phyloP scores from a whole-genome alignment of 2,888 invertebrate genomes.

The Nomada goodeniana region DNA sequence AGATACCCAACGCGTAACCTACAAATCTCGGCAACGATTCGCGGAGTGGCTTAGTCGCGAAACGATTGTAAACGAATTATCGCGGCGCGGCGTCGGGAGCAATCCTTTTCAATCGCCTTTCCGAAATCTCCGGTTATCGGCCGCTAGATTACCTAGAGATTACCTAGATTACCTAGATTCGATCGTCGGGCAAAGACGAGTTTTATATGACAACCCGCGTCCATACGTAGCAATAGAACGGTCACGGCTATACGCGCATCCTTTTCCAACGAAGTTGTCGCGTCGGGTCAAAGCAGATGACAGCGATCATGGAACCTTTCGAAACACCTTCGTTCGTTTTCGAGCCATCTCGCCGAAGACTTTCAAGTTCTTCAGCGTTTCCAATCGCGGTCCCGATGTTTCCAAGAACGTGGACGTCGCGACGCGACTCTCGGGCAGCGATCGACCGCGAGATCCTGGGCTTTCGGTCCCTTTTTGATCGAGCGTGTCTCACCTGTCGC shows the following conservation, averaged over 20 bases:
- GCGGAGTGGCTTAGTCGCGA: background rate
- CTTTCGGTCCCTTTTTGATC: constrained; percentile 26
- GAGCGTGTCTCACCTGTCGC: constrained; percentile 72
- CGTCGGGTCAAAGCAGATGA: background rate
- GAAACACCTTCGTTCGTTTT: too few species aligned
- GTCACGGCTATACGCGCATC: background rate
- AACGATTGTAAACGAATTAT: background rate
- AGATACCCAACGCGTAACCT: constrained; percentile 4
- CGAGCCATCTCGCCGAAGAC: too few species aligned
- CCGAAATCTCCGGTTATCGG: constrained; percentile 22
- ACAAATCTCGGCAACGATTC: too few species aligned
- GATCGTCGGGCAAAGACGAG: constrained; percentile 34
- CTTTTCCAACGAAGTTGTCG: background rate
- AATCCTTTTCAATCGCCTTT: background rate
- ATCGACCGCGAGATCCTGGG: constrained; percentile 11
- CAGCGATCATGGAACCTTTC: too few species aligned
- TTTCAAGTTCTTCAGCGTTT: background rate
- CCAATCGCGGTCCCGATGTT: background rate
- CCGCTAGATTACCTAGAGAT: background rate
- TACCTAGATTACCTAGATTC: constrained; percentile 6
- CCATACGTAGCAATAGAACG: background rate
- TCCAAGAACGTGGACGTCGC: too few species aligned
- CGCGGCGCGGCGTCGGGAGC: too few species aligned
- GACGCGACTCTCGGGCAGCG: too few species aligned
- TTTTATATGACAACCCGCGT: background rate